A percentile compares a stretch with the other conserved stretches of the same genome.
Evolutionary conservation across 2,888 invertebrate genomes (phyloP).

Genomic region (Dorcus parallelipipedus): DNA sequence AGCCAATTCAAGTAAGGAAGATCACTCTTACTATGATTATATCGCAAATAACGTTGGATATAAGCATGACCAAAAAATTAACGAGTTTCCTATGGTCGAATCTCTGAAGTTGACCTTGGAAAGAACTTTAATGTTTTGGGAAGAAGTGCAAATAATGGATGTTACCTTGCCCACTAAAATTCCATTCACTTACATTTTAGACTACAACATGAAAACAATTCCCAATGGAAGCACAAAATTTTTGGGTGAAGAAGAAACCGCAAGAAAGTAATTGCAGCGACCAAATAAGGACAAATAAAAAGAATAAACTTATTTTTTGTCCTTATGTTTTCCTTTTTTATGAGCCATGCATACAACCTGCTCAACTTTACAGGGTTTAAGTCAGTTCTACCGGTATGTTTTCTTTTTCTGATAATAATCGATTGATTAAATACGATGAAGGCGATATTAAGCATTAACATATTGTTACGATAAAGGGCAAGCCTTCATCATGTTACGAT

Average conservation of each 20-base stretch:
- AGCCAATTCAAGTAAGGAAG: too few relatives aligned
- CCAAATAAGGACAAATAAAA: conserved; percentile 54
- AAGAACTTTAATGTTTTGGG: conserved; percentile 84
- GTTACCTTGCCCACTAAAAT: conserved; percentile 63
- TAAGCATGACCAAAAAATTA: conserved; percentile 57
- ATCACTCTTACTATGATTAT: conserved; percentile 47
- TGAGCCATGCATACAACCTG: too few relatives aligned
- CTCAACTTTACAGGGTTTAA: too few relatives aligned
- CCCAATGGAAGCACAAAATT: conserved; percentile 59
- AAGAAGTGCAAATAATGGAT: conserved; percentile 62
- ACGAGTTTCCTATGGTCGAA: conserved; percentile 78
- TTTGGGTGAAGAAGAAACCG: conserved; percentile 60
- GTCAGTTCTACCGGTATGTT: too few relatives aligned
- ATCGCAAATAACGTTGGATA: conserved; percentile 77
- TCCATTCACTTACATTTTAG: conserved; percentile 61
- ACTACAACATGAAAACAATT: conserved; percentile 55
- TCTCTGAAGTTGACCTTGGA: conserved; percentile 79
- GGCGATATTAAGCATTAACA: too few relatives aligned
- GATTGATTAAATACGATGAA: too few relatives aligned
- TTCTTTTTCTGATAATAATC: too few relatives aligned
- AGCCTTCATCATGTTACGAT: too few relatives aligned
- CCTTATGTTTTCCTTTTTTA: too few relatives aligned
- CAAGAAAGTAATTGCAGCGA: conserved; percentile 58
- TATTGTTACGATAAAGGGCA: too few relatives aligned
- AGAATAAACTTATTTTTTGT: not conserved